Conservation (phyloP, 1,140 invertebrate genomes). For the Cydia strobilella region DNA sequence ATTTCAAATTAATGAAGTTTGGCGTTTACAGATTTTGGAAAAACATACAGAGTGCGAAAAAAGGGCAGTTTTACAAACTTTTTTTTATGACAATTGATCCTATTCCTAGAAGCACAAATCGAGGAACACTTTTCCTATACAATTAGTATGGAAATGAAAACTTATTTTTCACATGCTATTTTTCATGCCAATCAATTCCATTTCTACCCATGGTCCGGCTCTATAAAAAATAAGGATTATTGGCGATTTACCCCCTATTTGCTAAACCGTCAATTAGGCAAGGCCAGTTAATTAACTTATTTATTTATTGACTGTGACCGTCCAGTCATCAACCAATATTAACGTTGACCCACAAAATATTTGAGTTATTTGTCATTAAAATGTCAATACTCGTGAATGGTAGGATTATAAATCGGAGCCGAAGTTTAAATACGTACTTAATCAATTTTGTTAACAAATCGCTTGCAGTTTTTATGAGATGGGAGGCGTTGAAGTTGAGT, state of each 20-base stretch:
- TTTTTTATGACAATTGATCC: too few species aligned
- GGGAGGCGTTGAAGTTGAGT: too few species aligned
- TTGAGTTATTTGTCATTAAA: slow-evolving; percentile 42
- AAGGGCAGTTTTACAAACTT: too few species aligned
- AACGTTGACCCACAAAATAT: slow-evolving; percentile 36
- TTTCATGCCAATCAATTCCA: too few species aligned
- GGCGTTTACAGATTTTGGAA: too few species aligned
- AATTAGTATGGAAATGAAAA: too few species aligned
- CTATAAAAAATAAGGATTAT: neutral
- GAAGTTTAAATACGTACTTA: slow-evolving; percentile 33
- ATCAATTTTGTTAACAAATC: slow-evolving; percentile 28
- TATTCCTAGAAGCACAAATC: too few species aligned
- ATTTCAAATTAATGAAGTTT: too few species aligned
- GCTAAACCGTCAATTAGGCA: slow-evolving; percentile 36
- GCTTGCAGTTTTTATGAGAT: neutral
- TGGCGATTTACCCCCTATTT: neutral
- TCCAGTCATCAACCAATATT: slow-evolving; percentile 39
- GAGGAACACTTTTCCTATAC: too few species aligned
- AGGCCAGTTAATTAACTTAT: slow-evolving; percentile 46
- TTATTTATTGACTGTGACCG: slow-evolving; percentile 35
- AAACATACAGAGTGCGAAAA: too few species aligned
- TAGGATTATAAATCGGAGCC: slow-evolving; percentile 37
- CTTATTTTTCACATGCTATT: too few species aligned
- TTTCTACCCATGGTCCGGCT: too few species aligned
- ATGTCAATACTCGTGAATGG: slow-evolving; percentile 42